Percentiles rank a stretch among this genome's conserved stretches.
These are phyloP conservation scores for Zygaena filipendulae DNA, from an alignment of 2,888 invertebrate species.

Conservation along the genomic window DNA sequence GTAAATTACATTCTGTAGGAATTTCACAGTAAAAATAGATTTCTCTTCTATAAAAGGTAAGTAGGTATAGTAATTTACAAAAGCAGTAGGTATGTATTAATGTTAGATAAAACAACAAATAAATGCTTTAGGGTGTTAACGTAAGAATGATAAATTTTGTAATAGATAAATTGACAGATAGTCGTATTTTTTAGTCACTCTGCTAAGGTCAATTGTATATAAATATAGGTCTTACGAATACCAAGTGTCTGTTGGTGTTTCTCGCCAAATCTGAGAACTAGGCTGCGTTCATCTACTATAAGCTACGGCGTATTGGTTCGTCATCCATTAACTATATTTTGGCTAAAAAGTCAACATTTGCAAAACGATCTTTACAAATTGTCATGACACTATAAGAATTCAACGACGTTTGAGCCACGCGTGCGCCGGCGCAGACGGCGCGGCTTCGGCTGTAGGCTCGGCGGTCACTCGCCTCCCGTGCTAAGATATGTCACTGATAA, in stretches of 20 bases:
- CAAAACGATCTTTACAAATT: slow-evolving; percentile 64
- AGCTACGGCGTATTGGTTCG: slow-evolving; percentile 68
- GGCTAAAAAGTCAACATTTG: slow-evolving; percentile 68
- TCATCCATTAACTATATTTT: slow-evolving; percentile 65
- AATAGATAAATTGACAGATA: slow-evolving; percentile 66
- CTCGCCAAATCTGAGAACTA: slow-evolving; percentile 62
- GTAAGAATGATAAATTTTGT: slow-evolving; percentile 46
- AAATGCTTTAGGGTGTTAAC: slow-evolving; percentile 62
- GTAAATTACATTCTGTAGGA: no score
- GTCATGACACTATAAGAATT: slow-evolving; percentile 65
- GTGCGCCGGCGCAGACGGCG: slow-evolving; percentile 23
- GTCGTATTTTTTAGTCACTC: no score
- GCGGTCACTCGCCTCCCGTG: slow-evolving; percentile 23
- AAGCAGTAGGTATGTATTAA: no score
- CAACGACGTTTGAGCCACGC: slow-evolving; percentile 56
- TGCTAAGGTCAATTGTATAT: slow-evolving; percentile 61
- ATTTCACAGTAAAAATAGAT: slow-evolving; percentile 68
- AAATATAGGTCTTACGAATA: slow-evolving; percentile 63
- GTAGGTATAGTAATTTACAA: slow-evolving; percentile 56
- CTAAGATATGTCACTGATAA: slow-evolving; percentile 57
- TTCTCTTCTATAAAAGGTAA: slow-evolving; percentile 64
- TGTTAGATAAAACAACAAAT: slow-evolving; percentile 58
- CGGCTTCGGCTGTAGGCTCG: slow-evolving; percentile 34
- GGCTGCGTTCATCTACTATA: slow-evolving; percentile 62
- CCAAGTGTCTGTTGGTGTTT: slow-evolving; percentile 63